Evolutionary conservation across 2,888 invertebrate genomes (phyloP), one percentile per base, ranked within the genome.

Genomic region (Zele albiditarsus): DNA sequence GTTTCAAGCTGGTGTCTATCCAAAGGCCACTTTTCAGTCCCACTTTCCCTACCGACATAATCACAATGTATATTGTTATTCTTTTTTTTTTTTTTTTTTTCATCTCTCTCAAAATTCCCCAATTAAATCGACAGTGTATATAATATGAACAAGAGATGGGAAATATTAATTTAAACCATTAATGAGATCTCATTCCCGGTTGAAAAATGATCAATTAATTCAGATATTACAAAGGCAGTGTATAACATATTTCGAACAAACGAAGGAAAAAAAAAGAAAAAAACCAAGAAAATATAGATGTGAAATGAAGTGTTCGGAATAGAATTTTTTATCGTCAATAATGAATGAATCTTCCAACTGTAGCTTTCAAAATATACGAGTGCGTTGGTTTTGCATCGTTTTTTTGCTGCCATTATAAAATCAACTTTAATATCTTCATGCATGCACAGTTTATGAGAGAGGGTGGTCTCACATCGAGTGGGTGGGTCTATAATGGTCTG

Each of bases 401-500:
- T 16, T 33, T 31, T 31, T 31, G 31, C n/a, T 33, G 23, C 8
- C 25, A 14, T 23, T 28, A 71, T 42, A 62, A 71, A 33, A 46
- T 46, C 46, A 46, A 31, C 23, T 14, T 71, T 62, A 65, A 57
- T 65, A 42, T 65, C 53, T 65, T 31, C 23, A 42, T 46, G 20
- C 31, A 68, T 33, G 33, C 46, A n/a, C 23, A 27, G 10, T 6
- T 60, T 28, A 71, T 53, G 46, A 71, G 68, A 73, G 63, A 67
- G 68, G 33, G 65, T 33, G 57, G 69, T 28, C n/a, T 38, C 58
- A 46, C 74, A 76, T 71, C 72, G 77, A 77, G 76, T 80, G 84
- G 80, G 83, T 81, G 82, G 83, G 82, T 82, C 83, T 85, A 83
- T 86, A 86, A 86, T 86, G 83, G 85, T 84, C 82, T 23, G 82